A percentile compares a stretch with the other conserved stretches of the same genome.
phyloP scores from a whole-genome alignment of 2,113 vertebrate genomes.

The Prochilodus magdalenae region DNA sequence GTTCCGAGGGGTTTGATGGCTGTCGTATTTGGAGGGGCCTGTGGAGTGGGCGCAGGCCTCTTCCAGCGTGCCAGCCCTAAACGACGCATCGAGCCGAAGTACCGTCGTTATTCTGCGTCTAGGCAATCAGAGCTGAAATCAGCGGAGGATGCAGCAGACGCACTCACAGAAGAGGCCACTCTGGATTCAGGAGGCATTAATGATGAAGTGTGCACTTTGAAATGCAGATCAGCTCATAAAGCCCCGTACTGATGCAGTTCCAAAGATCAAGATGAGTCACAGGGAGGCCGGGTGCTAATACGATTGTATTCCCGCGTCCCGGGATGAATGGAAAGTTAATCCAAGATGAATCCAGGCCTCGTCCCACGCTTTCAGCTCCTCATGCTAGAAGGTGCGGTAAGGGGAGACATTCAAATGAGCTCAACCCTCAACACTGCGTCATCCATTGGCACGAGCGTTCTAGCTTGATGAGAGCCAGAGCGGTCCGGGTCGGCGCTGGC shows the following conservation, averaged over 20 bases:
- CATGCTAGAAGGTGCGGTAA: constrained; percentile 12
- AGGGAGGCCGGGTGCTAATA: not conserved
- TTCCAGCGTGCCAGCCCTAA: not conserved
- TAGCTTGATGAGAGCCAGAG: not conserved
- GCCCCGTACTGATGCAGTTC: not conserved
- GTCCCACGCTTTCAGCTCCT: not conserved
- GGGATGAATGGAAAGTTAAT: not conserved
- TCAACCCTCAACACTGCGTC: constrained; percentile 2
- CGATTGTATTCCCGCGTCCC: not conserved
- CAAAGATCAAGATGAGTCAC: not conserved
- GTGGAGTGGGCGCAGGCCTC: not conserved
- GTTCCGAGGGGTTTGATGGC: too few relatives aligned
- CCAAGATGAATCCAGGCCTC: not conserved
- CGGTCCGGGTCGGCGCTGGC: not conserved
- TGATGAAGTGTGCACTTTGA: constrained; percentile 24
- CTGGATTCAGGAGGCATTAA: not conserved
- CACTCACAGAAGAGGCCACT: not conserved
- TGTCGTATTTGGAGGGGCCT: too few relatives aligned
- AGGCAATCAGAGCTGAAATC: not conserved
- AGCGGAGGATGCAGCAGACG: not conserved
- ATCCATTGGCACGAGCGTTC: constrained; percentile 7
- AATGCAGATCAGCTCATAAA: constrained; percentile 19
- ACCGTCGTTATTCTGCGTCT: not conserved
- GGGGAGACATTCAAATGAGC: constrained; percentile 19
- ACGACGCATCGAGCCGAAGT: not conserved